A percentile compares a stretch with the other conserved stretches of the same genome.
These are phyloP conservation scores for Drosophila melanica DNA, from an alignment of 1,140 invertebrate species.

Conservation along the genomic window DNA sequence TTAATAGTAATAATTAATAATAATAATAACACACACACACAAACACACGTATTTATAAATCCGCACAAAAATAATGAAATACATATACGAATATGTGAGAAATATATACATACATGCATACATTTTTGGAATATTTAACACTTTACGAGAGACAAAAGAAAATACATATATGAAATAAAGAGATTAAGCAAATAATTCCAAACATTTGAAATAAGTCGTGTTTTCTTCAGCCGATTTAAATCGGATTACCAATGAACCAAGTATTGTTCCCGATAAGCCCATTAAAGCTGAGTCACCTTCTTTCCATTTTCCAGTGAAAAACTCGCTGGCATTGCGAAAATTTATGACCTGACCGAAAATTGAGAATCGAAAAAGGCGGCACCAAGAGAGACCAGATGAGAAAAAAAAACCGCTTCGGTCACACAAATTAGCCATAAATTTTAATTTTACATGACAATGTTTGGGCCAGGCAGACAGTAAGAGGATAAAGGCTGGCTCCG, in stretches of 20 bases:
- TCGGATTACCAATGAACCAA: slow-evolving; percentile 19
- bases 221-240: slow-evolving; percentile 15
- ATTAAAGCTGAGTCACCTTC: slow-evolving; percentile 29
- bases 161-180: slow-evolving; percentile 41
- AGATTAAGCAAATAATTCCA: slow-evolving; percentile 51
- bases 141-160: slow-evolving; percentile 47
- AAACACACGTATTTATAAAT: slow-evolving; percentile 57
- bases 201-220: slow-evolving; percentile 34
- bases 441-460: slow-evolving; percentile 82
- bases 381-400: slow-evolving; percentile 14
- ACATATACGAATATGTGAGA: slow-evolving; percentile 42
- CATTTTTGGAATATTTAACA: slow-evolving; percentile 52
- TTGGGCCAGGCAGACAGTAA: slow-evolving; percentile 12
- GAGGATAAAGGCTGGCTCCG: slow-evolving; percentile 20
- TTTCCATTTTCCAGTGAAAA: slow-evolving; percentile 52
- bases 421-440: slow-evolving; percentile 82
- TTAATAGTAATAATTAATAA: slow-evolving; percentile 36
- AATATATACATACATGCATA: slow-evolving; percentile 55
- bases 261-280: slow-evolving; percentile 32
- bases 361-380: slow-evolving; percentile 36
- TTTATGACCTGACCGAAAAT: slow-evolving; percentile 48
- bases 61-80: slow-evolving; percentile 45
- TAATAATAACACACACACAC: neutral
- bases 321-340: slow-evolving; percentile 47
- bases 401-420: slow-evolving; percentile 40